Percentiles rank a stretch among this genome's conserved stretches.
Evolutionary conservation across 2,888 invertebrate genomes (phyloP).

Genomic region (Oxyscelio sp.): DNA sequence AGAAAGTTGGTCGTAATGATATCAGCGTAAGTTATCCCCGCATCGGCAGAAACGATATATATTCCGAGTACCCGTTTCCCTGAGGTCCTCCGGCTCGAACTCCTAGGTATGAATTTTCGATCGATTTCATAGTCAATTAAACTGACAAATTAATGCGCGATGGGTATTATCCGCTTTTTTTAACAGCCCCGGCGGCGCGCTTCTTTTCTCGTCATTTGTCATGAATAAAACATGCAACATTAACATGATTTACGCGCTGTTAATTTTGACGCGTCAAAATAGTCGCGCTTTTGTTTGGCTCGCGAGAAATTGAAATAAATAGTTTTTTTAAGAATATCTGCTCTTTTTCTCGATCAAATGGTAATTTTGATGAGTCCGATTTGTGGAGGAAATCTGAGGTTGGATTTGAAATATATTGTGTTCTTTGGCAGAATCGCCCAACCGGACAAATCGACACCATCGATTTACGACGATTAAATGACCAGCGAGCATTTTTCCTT

Average conservation of each 20-base stretch:
- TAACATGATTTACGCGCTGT: conserved; percentile 53
- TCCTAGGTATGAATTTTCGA: conserved; percentile 65
- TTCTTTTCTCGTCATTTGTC: conserved; percentile 57
- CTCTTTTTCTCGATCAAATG: no score
- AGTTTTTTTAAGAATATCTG: no score
- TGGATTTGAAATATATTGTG: conserved; percentile 20
- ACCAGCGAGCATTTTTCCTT: conserved; percentile 57
- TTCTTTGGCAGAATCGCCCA: not conserved
- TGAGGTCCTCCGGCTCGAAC: conserved; percentile 24
- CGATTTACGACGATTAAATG: conserved; percentile 66
- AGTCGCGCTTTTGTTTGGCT: not conserved
- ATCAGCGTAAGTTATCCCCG: conserved; percentile 59
- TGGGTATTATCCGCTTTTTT: conserved; percentile 62
- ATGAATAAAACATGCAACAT: conserved; percentile 65
- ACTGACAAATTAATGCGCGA: conserved; percentile 70
- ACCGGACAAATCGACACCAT: conserved; percentile 34
- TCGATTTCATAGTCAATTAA: conserved; percentile 72
- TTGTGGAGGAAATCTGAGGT: conserved; percentile 11
- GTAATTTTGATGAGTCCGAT: conserved; percentile 8
- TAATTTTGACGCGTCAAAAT: conserved; percentile 25
- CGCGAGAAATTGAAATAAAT: not conserved
- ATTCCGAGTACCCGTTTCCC: conserved; percentile 49
- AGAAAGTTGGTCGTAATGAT: conserved; percentile 60
- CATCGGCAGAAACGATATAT: conserved; percentile 66
- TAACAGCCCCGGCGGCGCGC: not conserved